Base-by-base conservation (phyloP, 2,113 vertebrate species). In the Cheirogaleus medius region DNA sequence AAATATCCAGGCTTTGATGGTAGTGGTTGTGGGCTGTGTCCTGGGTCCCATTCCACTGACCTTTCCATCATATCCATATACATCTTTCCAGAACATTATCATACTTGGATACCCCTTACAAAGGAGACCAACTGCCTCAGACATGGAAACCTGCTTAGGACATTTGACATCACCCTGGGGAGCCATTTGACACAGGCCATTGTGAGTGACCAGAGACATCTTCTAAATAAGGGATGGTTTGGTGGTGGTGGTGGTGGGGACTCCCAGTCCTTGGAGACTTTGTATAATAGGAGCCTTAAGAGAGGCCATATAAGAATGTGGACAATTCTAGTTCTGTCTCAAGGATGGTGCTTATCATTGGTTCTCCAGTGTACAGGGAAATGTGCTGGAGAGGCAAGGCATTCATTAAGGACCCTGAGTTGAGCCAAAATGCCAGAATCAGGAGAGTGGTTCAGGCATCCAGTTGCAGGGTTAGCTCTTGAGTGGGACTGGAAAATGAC, bases 161-260 rank as follows among this genome's bases (percentile, higher is more conserved):
- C 39, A 18, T 25, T 34, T 84, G 0, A 27, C n/a, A 37, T 73
- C 11, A 44, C 11, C 15, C 12, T 4, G 0, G n/a, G n/a, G 27
- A 85, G 25, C 37, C 7, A 2, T 42, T 77, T 68, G 32, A 60
- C 12, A 34, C 0, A 86, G 47, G 13, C 27, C 71, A 39, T 54
- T 83, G 49, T 54, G 47, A 29, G 3, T 44, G 47, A 44, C 44
- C 66, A 47, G 39, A 25, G 66, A 58, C 9, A 73, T n/a, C 34
- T 77, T 21, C n/a, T 82, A 15, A 58, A 44, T 15, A 29, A 49
- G 44, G 56, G 44, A 58, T 34, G 11, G 27, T 39, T 23, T 81
- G 4, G 14, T 1, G 7, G 6, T 5, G 20, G 54, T 7, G 7
- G 6, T 2, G 5, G 20, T 20, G 54, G 54, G 54, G 18, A 0